Conservation (phyloP, 2,888 invertebrate species). For the Deroplatys truncata region DNA sequence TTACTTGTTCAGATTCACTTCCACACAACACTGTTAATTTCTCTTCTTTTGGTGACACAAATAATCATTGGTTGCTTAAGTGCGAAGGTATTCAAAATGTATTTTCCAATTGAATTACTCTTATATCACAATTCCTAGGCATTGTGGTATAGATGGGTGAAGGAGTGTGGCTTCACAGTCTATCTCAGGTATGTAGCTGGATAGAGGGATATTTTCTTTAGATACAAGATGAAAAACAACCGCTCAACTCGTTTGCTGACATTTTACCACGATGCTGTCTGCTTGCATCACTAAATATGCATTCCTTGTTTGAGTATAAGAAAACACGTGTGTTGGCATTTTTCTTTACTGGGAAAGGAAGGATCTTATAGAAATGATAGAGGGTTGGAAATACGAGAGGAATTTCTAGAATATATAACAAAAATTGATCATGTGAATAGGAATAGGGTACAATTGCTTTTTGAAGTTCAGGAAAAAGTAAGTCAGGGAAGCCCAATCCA, state of each 20-base stretch:
- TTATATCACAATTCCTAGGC: background rate
- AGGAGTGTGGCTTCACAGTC: background rate
- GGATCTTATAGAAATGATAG: background rate
- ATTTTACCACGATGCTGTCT: background rate
- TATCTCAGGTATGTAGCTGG: background rate
- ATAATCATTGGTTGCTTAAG: background rate
- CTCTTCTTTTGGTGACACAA: background rate
- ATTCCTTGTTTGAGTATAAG: background rate
- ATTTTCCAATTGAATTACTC: background rate
- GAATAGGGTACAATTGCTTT: background rate
- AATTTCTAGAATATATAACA: background rate
- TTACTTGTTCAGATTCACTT: background rate
- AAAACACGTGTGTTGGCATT: background rate
- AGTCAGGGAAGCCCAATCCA: background rate
- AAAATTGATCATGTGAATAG: background rate
- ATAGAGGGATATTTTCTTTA: background rate
- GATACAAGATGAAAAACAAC: background rate
- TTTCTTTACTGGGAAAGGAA: background rate
- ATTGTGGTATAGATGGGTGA: background rate
- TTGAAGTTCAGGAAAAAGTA: background rate
- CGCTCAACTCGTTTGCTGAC: background rate
- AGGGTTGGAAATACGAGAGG: background rate
- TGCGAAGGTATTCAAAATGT: constrained; percentile 6
- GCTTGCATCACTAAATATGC: background rate
- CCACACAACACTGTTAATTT: background rate